Evolutionary conservation across 2,113 vertebrate species (phyloP).

Genomic region (Reinhardtius hippoglossoides): DNA sequence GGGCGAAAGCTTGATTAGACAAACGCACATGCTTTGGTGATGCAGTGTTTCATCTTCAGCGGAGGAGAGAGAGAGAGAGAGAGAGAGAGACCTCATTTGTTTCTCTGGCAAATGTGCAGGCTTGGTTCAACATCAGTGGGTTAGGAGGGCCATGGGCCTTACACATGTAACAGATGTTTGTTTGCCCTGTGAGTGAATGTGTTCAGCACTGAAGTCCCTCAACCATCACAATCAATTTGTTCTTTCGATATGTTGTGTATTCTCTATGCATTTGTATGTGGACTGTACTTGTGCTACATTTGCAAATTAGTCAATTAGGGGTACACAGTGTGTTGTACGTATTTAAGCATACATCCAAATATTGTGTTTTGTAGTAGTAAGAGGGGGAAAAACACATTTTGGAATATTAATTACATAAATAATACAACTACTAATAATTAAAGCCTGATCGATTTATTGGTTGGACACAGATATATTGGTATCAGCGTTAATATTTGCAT

Average conservation of each 20-base stretch:
- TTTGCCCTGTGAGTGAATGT: conserved; percentile 70
- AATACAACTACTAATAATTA: background rate
- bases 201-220: conserved; percentile 52
- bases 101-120: conserved; percentile 63
- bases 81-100: conserved; percentile 71
- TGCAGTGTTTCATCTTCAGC: conserved; percentile 81
- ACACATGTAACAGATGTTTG: conserved; percentile 76
- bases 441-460: background rate
- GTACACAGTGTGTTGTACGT: background rate
- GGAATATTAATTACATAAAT: background rate
- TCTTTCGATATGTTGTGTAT: conserved; percentile 46
- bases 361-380: background rate
- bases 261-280: conserved; percentile 21
- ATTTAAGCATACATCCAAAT: conserved; percentile 3
- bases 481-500: background rate
- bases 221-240: conserved; percentile 70
- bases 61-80: conserved; percentile 43
- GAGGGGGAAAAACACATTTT: background rate
- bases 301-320: background rate
- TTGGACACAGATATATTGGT: too few relatives aligned
- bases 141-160: conserved; percentile 75
- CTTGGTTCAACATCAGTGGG: conserved; percentile 78
- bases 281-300: conserved; percentile 12
- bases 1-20: conserved; percentile 81
- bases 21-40: conserved; percentile 79